Percentiles rank a stretch among this genome's conserved stretches.
Conservation (phyloP, 2,113 vertebrate species). For the Nothobranchius kuhntae region DNA sequence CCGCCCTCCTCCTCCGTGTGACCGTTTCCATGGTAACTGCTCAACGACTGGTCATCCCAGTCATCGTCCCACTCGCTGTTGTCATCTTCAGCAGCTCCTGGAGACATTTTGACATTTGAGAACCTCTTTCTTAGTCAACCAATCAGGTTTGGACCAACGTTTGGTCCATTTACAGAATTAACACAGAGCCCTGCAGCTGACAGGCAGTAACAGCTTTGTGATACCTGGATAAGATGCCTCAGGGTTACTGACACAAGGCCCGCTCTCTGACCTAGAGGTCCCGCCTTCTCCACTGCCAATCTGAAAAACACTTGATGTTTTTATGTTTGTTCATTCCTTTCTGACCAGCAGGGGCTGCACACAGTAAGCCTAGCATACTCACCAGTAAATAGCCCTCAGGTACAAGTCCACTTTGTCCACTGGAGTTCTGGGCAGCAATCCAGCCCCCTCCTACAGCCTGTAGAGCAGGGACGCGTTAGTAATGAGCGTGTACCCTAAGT, state of each 20-base stretch:
- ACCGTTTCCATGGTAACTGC: conserved; percentile 70
- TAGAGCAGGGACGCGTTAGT: background rate
- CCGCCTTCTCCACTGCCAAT: background rate
- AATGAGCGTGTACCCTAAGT: background rate
- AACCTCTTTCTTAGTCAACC: background rate
- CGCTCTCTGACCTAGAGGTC: conserved; percentile 13
- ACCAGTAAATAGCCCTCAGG: conserved; percentile 59
- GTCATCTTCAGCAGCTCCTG: conserved; percentile 24
- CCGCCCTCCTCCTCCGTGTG: conserved; percentile 79
- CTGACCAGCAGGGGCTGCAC: no score
- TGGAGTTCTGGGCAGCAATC: conserved; percentile 38
- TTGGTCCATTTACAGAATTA: background rate
- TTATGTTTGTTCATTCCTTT: background rate
- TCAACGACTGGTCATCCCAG: conserved; percentile 88
- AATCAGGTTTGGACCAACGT: background rate
- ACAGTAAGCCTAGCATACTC: background rate
- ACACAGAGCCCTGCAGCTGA: background rate
- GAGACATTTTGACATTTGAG: background rate
- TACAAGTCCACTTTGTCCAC: conserved; percentile 34
- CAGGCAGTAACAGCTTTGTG: background rate
- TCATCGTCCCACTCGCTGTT: conserved; percentile 92
- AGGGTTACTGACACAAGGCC: conserved; percentile 6
- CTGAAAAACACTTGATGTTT: conserved; percentile 21
- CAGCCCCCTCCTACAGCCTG: conserved; percentile 49
- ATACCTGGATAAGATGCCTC: conserved; percentile 27